Base-by-base conservation (phyloP, 2,797 vertebrate species). In the Macrochelys suwanniensis region DNA sequence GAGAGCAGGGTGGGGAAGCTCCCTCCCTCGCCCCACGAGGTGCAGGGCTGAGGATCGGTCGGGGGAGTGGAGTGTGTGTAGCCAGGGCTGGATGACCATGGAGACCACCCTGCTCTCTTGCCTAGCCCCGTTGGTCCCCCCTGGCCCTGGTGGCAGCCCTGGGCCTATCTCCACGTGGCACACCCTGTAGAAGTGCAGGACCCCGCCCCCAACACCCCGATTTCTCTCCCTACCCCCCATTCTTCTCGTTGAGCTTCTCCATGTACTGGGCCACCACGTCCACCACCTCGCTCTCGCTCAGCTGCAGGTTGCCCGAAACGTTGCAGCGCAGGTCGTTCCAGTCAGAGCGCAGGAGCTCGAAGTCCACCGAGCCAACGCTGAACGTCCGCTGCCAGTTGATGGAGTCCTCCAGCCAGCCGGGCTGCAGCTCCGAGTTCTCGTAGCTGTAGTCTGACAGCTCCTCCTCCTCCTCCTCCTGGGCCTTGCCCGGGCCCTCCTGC, bases 241-340 rank as follows among this genome's bases (percentile, higher is more conserved):
- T 99, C 95, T 97, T 99, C 61, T 99, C 98, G 0, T 99, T 99
- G 80, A 99, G 99, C 88, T 98, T 99, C 98, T 99, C 99, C 99
- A 99, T 99, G 98, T 99, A 99, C 98, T 99, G 99, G 0, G 99
- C 99, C 96, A 99, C 98, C 95, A 99, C 99, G 0, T 99, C 99
- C 91, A 99, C 99, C 7, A 99, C 99, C 97, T 99, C 99, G 0
- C 99, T 98, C 98, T 99, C 99, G 0, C 98, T 97, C 96, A 99
- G 99, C 98, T 99, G 99, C 82, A 99, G 98, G 98, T 99, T 99
- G 11, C 99, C 99, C 0, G 99, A 99, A 88, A 99, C 99, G 0
- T 99, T 99, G 98, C 99, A 99, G 96, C 99, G 99, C 82, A 99
- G 98, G 97, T 99, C 99, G 1, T 99, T 99, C 99, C 99, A 99